Evolutionary conservation across 2,888 invertebrate species (phyloP), one percentile per base, ranked within the genome.

Genomic region (Temnothorax unifasciatus): DNA sequence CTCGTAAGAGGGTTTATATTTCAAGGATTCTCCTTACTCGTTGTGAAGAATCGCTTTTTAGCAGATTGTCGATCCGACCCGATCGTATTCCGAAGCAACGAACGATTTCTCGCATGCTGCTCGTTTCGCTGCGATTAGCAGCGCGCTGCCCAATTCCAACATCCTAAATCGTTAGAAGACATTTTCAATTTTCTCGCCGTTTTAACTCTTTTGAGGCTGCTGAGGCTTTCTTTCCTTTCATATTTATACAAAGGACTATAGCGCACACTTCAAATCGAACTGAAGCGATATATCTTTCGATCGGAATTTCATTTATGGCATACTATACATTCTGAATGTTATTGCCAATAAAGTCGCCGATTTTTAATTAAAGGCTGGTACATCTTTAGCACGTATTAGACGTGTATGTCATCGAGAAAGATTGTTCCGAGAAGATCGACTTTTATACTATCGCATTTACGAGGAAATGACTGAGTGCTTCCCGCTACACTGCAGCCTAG

Each of bases 41-140:
- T 76, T 84, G 25, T 47, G 86, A 86, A 83, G 83, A 90, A 90
- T 90, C 90, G 86, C 84, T 87, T 89, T 89, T 90, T 89, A 90
- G 86, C 82, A 81, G 79, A 66, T 91, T 82, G 75, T 52, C 84
- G 75, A 57, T 84, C 47, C 69, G 69, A 69, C 66, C 74, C 54
- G 81, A 75, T 88, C 69, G 69, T 57, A 69, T 88, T 84, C 59
- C 34, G 71, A 41, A 13, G 44, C 77, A 69, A 41, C 15, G 29
- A 54, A n/a, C 13, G 54, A 57, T 38, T 71, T 47, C 34, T 34
- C 25, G 38, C 66, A 25, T 69, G 68, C 15, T 77, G 66, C 66
- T 66, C 68, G 29, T 44, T 21, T 57, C 57, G 44, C 44, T 71
- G 71, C 57, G 59, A 79, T 79, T 71, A 69, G 34, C n/a, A 13